These are phyloP conservation scores for Ivindomyrus marchei DNA, from an alignment of 2,113 vertebrate genomes.

Conservation along the genomic window DNA sequence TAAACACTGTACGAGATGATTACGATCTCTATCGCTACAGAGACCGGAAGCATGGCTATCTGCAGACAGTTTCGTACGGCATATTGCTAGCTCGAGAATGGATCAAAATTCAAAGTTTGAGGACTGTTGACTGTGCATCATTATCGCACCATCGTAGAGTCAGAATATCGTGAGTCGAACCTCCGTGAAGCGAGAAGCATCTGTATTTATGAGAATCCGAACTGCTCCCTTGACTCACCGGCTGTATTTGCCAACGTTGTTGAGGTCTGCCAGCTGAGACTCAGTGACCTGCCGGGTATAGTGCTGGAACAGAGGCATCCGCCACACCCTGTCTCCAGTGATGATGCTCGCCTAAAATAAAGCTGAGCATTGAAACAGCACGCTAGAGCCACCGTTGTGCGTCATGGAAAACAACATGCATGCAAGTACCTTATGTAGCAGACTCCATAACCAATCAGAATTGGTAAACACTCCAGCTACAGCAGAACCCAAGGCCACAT, in stretches of 20 bases:
- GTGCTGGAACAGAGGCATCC: slow-evolving; percentile 95
- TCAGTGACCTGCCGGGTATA: slow-evolving; percentile 87
- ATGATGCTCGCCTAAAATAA: slow-evolving; percentile 74
- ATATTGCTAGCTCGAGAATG: neutral
- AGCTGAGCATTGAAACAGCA: slow-evolving; percentile 7
- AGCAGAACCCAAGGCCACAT: slow-evolving; percentile 85
- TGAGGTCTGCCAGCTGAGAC: slow-evolving; percentile 86
- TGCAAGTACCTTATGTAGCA: slow-evolving; percentile 61
- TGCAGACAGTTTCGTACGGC: neutral
- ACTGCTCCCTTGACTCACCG: slow-evolving; percentile 56
- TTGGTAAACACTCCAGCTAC: slow-evolving; percentile 91
- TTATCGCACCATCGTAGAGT: neutral
- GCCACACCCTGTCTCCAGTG: slow-evolving; percentile 94
- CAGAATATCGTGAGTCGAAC: neutral
- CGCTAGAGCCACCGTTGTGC: neutral
- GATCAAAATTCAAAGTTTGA: neutral
- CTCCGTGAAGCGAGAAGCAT: neutral
- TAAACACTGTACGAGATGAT: neutral
- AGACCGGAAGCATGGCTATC: neutral
- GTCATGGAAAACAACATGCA: neutral
- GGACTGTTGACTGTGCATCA: neutral
- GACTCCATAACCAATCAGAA: slow-evolving; percentile 86
- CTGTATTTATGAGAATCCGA: neutral
- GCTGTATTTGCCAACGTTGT: slow-evolving; percentile 88
- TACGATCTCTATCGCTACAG: neutral